Evolutionary conservation across 2,113 vertebrate genomes (phyloP).

Genomic region (Actenoides lindsayi): DNA sequence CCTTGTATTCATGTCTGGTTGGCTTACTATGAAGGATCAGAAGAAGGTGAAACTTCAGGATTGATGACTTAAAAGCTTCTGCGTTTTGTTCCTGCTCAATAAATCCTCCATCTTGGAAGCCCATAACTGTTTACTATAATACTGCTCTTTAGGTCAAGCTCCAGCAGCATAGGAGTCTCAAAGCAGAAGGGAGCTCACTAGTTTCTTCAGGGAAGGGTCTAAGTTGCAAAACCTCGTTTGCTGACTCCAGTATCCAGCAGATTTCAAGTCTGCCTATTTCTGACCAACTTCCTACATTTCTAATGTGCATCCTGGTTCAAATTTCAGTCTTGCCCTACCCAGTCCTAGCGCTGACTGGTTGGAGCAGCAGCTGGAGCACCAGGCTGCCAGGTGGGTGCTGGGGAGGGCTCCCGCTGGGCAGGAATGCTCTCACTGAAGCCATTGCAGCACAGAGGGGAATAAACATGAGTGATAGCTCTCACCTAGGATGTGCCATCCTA

Average conservation of each 20-base stretch:
- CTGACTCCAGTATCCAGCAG: not conserved
- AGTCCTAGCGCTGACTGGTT: not conserved
- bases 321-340: not conserved
- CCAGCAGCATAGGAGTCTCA: not conserved
- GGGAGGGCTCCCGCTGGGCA: not conserved
- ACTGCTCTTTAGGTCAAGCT: not conserved
- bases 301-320: not conserved
- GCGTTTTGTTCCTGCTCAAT: not conserved
- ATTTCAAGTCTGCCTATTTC: not conserved
- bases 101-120: not conserved
- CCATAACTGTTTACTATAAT: slow-evolving; percentile 9
- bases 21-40: not conserved
- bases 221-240: not conserved
- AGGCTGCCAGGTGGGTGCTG: not conserved
- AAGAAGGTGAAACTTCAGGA: slow-evolving; percentile 16
- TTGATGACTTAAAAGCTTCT: not conserved
- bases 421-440: not conserved
- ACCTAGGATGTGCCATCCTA: not conserved
- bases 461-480: not conserved
- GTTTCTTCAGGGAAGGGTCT: not conserved
- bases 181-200: not conserved
- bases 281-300: not conserved
- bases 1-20: not conserved
- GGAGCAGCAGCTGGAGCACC: not conserved
- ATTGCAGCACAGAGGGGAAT: not conserved